These are phyloP conservation scores for Pegoplata infirma DNA, from an alignment of 2,888 invertebrate genomes.

Conservation along the genomic window DNA sequence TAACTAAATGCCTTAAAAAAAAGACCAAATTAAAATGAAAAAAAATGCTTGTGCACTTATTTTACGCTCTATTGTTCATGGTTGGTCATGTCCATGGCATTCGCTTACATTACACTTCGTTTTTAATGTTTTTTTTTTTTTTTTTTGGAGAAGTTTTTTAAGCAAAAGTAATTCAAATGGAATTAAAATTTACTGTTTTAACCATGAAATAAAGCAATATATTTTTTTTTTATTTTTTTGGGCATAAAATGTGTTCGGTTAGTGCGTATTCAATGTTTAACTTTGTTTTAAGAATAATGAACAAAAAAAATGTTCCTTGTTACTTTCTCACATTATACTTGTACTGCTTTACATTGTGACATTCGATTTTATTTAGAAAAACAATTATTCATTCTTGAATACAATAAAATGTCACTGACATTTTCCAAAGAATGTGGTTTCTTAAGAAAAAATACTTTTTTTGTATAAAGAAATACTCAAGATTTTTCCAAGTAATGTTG, in stretches of 20 bases:
- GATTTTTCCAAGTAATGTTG: too few relatives aligned
- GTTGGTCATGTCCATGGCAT: conserved; percentile 70
- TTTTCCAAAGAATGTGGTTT: neutral
- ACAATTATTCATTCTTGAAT: conserved; percentile 12
- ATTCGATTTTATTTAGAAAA: neutral
- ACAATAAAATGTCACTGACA: neutral
- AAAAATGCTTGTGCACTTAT: conserved; percentile 72
- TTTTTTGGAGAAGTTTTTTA: conserved; percentile 34
- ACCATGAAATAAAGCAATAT: neutral
- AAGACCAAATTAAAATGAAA: conserved; percentile 9
- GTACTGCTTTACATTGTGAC: neutral
- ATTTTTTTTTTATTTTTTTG: conserved; percentile 8
- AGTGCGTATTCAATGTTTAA: conserved; percentile 19
- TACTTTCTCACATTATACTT: neutral
- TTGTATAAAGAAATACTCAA: neutral
- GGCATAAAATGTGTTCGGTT: neutral
- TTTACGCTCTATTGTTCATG: conserved; percentile 75
- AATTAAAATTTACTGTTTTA: conserved; percentile 70
- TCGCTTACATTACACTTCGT: conserved; percentile 59
- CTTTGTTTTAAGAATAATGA: neutral
- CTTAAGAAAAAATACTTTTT: neutral
- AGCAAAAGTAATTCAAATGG: conserved; percentile 72
- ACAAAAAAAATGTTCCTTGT: neutral
- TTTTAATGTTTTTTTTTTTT: neutral
- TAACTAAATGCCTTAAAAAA: conserved; percentile 23